Conservation (phyloP, 2,797 vertebrate species). For the Iguana delicatissima region DNA sequence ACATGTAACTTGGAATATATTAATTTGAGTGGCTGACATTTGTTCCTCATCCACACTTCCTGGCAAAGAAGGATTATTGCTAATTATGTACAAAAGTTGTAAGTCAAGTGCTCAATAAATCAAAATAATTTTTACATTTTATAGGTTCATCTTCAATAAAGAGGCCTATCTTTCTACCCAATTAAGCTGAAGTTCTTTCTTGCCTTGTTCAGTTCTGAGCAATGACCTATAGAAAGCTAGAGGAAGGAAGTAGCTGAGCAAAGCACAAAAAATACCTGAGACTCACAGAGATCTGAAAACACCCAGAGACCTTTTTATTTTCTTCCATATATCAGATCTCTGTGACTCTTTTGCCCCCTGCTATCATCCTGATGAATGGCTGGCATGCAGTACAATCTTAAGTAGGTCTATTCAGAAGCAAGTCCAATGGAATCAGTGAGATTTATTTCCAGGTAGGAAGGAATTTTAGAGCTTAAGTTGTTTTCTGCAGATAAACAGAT, state of each 20-base stretch:
- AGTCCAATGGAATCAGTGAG: not conserved
- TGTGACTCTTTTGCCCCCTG: too few species aligned
- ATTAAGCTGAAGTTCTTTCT: slow-evolving; percentile 43
- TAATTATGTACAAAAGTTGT: slow-evolving; percentile 46
- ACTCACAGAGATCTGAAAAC: not conserved
- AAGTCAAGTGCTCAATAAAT: slow-evolving; percentile 29
- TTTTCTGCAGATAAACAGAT: not conserved
- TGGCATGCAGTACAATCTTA: too few species aligned
- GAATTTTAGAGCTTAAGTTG: not conserved
- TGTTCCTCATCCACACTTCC: not conserved
- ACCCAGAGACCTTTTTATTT: not conserved
- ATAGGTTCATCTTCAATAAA: slow-evolving; percentile 29
- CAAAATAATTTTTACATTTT: slow-evolving; percentile 42
- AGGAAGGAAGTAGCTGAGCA: not conserved
- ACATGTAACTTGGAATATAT: not conserved
- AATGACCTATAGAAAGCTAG: not conserved
- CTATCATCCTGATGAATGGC: too few species aligned
- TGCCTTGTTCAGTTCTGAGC: not conserved
- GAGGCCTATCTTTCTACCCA: slow-evolving; percentile 6
- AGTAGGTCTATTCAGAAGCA: too few species aligned
- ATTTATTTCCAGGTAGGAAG: not conserved
- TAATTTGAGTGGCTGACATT: not conserved
- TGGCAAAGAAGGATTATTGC: not conserved
- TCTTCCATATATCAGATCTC: too few species aligned
- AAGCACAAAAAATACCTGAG: not conserved